phyloP scores from a whole-genome alignment of 1,140 invertebrate species.

The Chrysoperla carnea region DNA sequence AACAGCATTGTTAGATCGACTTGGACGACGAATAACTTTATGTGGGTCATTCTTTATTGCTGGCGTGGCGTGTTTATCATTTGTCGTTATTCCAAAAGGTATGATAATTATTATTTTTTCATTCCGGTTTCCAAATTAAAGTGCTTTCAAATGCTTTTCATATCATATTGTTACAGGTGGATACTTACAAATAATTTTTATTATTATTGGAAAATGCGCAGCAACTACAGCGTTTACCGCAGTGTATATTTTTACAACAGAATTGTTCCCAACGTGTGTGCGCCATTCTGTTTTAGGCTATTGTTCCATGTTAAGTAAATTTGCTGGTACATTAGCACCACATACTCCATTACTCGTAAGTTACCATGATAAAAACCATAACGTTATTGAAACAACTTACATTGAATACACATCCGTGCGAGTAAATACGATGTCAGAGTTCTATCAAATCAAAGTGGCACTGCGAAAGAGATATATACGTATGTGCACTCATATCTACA shows the following conservation, averaged over 20 bases:
- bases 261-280: slow-evolving; percentile 48
- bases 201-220: slow-evolving; percentile 49
- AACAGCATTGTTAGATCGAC: slow-evolving; percentile 29
- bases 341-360: slow-evolving; percentile 41
- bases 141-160: background rate
- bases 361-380: no score
- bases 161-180: background rate
- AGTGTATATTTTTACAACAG: slow-evolving; percentile 47
- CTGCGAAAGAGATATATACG: no score
- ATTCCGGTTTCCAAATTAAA: background rate
- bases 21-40: slow-evolving; percentile 36
- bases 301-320: slow-evolving; percentile 44
- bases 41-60: slow-evolving; percentile 27
- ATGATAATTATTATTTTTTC: background rate
- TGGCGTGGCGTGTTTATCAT: slow-evolving; percentile 20
- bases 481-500: no score
- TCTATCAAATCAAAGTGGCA: no score
- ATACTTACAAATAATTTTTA: slow-evolving; percentile 23
- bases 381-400: no score
- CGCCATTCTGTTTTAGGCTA: slow-evolving; percentile 38
- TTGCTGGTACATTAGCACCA: slow-evolving; percentile 50
- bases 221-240: slow-evolving; percentile 48
- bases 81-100: slow-evolving; percentile 23
- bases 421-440: no score
- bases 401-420: no score